Evolutionary conservation across 37 sponge, comb jelly and placozoan species (phyloP), one percentile per base, ranked within the genome.

Genomic region (Axinella damicornis): DNA sequence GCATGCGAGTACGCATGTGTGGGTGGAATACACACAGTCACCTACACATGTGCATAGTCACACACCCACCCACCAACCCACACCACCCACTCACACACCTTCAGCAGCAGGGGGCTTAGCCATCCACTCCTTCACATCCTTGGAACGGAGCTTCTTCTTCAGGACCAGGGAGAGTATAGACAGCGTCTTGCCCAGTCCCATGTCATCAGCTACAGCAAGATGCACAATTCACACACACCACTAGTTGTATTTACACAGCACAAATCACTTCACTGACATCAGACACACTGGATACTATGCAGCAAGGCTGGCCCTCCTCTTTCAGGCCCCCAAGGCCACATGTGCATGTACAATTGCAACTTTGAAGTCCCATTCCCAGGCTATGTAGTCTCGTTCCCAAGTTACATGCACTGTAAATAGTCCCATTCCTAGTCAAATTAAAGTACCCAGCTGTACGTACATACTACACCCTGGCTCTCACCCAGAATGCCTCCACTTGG

Each of bases 111-210:
- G 63, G 22, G 62, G 52, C 5, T 55, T 24, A 17, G 24, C 25
- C 33, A 31, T 68, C 83, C 74, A 71, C 62, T 72, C 73, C n/a
- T 38, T 37, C 13, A 21, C 75, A 59, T 33, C 69, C 35, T 14
- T 16, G 41, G 58, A 57, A 63, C 78, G 65, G 46, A 40, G 4
- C 56, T 81, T 81, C 21, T 57, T 68, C 53, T 57, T 33, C 27
- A 90, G 14, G 24, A 93, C 57, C 15, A 90, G 80, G 20, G 95
- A 87, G 41, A 94, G 41, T 69, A 91, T 75, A 25, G 89, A 80
- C 16, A 94, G 81, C 21, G 95, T 94, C 72, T 94, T 94, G 11
- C 95, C 95, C 1, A 94, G 82, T 0, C 95, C 95, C 95, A 94
- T 94, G 37, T 94, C 95, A 87, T 94, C 95, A 84, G 93, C 89